Base-by-base conservation (phyloP, 2,113 vertebrate genomes). In the Corythaixoides concolor region DNA sequence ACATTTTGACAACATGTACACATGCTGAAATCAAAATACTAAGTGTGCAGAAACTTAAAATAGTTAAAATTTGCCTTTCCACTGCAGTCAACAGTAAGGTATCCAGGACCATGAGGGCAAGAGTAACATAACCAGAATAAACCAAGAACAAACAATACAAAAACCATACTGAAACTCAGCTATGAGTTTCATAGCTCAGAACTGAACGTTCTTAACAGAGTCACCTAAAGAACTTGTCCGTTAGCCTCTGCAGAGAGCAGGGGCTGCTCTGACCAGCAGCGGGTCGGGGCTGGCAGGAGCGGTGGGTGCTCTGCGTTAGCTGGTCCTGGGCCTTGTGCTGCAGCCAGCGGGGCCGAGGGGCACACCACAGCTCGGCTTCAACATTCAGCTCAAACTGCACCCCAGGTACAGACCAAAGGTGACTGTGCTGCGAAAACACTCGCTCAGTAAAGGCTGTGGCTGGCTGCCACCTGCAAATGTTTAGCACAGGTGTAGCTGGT, bases 261-360 rank as follows among this genome's bases (percentile, higher is more conserved):
- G 32, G 32, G 19, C 59, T 23, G 18, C 7, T 11, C 45, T 19
- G 53, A 17, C 18, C n/a, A 26, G 64, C n/a, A 17, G 27, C 73
- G 53, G 24, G 64, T 26, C 49, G 58, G 69, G 56, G 39, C 49
- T n/a, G n/a, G 45, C 6, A 1, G 53, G 23, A 87, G 52, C 9
- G 3, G 35, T 1, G 17, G n/a, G 16, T 16, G 33, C 59, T 63
- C 52, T 27, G 53, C 0, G 0, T 24, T 11, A 11, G 33, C 50
- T 32, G 39, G 3, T 79, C 45, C 35, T 60, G 12, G 26, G 41
- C 55, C 55, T 12, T 5, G 3, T 7, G 53, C 73, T 64, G 55
- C 0, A 0, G 67, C 41, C 63, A 18, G 10, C 1, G 0, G 22
- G 11, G 37, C 55, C 10, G 17, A 33, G 37, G 37, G 41, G 19